Conservation (phyloP, 2,113 vertebrate species). For the Odocoileus virginianus region DNA sequence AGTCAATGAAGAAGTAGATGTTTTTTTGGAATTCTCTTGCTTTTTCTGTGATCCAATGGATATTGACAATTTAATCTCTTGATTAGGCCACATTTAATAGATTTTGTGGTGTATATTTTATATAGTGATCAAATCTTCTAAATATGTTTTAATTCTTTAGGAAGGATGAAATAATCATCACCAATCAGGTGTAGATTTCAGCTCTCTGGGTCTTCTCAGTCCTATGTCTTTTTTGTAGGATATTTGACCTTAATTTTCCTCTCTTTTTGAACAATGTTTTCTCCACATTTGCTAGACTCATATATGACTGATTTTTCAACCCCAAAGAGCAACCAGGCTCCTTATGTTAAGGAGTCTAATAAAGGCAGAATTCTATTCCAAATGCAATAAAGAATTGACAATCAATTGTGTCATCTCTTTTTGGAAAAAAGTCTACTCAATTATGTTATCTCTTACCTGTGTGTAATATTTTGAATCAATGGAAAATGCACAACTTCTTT, state of each 20-base stretch:
- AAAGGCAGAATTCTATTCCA: background rate
- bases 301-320: background rate
- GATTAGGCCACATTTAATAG: background rate
- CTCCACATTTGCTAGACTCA: background rate
- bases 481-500: background rate
- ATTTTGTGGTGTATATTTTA: background rate
- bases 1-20: background rate
- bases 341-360: background rate
- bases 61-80: background rate
- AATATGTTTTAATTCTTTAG: background rate
- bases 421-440: background rate
- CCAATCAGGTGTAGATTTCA: background rate
- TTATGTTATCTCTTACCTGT: background rate
- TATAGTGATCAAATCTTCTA: background rate
- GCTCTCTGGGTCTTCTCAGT: background rate
- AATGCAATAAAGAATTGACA: background rate
- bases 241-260: background rate
- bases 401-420: background rate
- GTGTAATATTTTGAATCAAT: background rate
- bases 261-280: background rate
- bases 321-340: background rate
- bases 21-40: background rate
- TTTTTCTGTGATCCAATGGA: background rate
- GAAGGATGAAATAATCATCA: background rate
- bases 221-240: fast-evolving